These are phyloP conservation scores for Sebastes fasciatus DNA, from an alignment of 2,113 vertebrate species.

Conservation along the genomic window DNA sequence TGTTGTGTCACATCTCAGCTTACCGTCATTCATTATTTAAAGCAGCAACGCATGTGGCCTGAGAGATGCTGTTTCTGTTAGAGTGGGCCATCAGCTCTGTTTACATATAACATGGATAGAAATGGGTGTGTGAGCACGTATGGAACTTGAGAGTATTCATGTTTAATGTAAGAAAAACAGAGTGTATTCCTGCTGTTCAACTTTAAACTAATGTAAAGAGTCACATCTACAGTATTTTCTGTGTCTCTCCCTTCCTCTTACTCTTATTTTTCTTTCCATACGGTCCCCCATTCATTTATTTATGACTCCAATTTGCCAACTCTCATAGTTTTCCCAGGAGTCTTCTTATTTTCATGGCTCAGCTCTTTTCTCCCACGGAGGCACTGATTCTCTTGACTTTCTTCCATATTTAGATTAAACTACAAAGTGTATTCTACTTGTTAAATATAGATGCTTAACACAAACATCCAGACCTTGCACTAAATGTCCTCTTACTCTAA, in stretches of 20 bases:
- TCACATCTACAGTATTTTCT: neutral
- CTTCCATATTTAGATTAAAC: slow-evolving; percentile 29
- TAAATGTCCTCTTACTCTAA: too few species aligned
- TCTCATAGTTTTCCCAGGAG: slow-evolving; percentile 12
- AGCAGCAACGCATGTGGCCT: neutral
- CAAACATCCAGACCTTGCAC: too few species aligned
- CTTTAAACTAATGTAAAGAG: neutral
- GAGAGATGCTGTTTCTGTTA: slow-evolving; percentile 3
- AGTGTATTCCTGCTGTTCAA: neutral
- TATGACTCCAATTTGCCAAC: neutral
- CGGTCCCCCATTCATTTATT: neutral
- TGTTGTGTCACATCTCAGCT: slow-evolving; percentile 29
- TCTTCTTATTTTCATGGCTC: neutral
- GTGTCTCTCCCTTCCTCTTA: neutral
- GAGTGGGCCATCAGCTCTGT: slow-evolving; percentile 20
- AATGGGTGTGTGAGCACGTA: neutral
- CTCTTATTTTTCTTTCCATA: neutral
- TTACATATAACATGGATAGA: slow-evolving; percentile 15
- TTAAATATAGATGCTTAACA: slow-evolving; percentile 7
- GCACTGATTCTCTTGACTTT: neutral
- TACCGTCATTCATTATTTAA: slow-evolving; percentile 35
- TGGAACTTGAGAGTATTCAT: neutral
- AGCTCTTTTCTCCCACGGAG: neutral
- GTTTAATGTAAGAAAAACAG: slow-evolving; percentile 11
- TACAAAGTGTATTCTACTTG: neutral